phyloP scores from a whole-genome alignment of 2,113 vertebrate genomes.

The Seriola rivoliana region DNA sequence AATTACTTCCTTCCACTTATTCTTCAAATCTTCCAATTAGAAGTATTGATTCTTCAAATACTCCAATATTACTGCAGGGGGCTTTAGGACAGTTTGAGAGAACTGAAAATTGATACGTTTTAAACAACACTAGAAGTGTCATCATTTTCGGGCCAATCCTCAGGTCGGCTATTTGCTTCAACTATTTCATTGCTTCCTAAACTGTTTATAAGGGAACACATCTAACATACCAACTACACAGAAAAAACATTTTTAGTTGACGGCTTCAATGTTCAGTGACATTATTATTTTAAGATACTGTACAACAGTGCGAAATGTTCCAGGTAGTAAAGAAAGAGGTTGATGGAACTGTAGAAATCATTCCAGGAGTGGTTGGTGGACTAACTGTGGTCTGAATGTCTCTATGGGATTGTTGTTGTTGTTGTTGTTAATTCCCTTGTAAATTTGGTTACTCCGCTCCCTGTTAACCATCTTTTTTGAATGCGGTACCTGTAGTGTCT shows the following conservation, averaged over 20 bases:
- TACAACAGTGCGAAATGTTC: background rate
- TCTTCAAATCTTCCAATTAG: background rate
- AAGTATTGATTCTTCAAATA: background rate
- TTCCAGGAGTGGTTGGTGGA: background rate
- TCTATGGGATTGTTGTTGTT: background rate
- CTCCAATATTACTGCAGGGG: background rate
- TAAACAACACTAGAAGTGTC: background rate
- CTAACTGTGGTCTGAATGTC: background rate
- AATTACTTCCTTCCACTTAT: background rate
- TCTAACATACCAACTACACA: background rate
- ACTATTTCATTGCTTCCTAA: background rate
- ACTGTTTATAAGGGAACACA: background rate
- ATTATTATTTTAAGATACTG: background rate
- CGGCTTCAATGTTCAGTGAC: too few species aligned
- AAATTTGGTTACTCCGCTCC: background rate
- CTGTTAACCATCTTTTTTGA: too few species aligned
- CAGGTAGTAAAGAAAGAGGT: background rate
- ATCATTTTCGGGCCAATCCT: background rate
- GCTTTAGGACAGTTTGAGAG: background rate
- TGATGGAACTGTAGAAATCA: slow-evolving; percentile 14
- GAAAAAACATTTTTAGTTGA: background rate
- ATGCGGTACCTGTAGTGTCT: background rate
- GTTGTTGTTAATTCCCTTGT: background rate
- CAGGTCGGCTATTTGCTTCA: background rate
- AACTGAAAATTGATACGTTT: background rate